Percentiles rank a stretch among this genome's conserved stretches.
phyloP scores from a whole-genome alignment of 2,797 vertebrate species.

The Argyrosomus regius region DNA sequence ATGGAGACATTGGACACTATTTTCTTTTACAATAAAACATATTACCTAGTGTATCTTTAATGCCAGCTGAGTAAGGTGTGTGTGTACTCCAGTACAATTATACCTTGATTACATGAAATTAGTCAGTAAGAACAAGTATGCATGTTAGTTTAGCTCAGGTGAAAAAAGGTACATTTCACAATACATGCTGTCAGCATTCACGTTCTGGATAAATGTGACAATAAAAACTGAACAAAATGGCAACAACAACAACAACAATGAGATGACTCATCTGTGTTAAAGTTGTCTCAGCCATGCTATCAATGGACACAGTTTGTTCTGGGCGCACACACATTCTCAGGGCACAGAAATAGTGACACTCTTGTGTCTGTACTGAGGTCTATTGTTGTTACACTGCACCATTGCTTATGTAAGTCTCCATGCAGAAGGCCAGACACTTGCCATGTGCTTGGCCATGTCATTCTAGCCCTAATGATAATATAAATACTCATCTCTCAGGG shows the following conservation, averaged over 20 bases:
- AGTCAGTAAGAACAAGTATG: not conserved
- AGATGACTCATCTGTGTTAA: conserved; percentile 6
- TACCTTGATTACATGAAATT: not conserved
- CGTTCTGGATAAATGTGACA: not conserved
- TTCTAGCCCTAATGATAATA: conserved; percentile 71
- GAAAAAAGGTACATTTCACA: not conserved
- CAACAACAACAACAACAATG: conserved; percentile 28
- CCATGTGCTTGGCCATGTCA: conserved; percentile 68
- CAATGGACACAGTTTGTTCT: conserved; percentile 16
- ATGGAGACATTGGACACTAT: not conserved
- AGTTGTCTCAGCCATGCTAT: conserved; percentile 14
- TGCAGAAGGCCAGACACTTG: conserved; percentile 22
- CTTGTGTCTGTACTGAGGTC: conserved; percentile 38
- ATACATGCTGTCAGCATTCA: not conserved
- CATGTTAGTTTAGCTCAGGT: conserved; percentile 5
- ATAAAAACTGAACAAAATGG: not conserved
- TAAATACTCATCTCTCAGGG: conserved; percentile 74
- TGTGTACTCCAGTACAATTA: not conserved
- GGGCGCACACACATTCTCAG: conserved; percentile 1
- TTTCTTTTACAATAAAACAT: not conserved
- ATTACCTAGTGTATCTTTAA: not conserved
- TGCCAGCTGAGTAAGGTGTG: not conserved
- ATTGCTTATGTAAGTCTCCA: conserved; percentile 45
- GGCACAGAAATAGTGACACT: conserved; percentile 54
- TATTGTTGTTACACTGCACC: conserved; percentile 38